phyloP scores from a whole-genome alignment of 2,888 invertebrate species.

The Strigamia crassipes region DNA sequence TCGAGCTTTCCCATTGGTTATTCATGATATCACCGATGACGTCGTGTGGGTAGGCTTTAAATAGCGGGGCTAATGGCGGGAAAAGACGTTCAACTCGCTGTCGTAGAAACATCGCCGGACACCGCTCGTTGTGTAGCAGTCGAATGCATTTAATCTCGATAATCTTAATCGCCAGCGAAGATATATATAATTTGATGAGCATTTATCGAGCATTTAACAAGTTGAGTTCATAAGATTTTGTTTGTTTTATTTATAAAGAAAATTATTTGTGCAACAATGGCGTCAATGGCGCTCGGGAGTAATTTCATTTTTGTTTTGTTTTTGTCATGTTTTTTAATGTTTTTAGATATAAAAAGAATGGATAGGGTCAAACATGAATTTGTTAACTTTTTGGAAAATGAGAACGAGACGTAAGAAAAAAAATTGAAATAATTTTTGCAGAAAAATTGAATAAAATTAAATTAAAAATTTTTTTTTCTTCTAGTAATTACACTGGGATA shows the following conservation, averaged over 20 bases:
- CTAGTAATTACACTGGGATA: too few relatives aligned
- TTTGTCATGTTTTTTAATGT: not conserved
- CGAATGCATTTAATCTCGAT: too few relatives aligned
- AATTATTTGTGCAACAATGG: too few relatives aligned
- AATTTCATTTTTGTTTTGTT: too few relatives aligned
- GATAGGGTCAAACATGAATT: not conserved
- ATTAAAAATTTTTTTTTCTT: too few relatives aligned
- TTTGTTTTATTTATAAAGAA: too few relatives aligned
- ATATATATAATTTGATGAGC: not conserved
- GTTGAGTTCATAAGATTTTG: not conserved
- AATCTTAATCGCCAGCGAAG: not conserved
- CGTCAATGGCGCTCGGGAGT: too few relatives aligned
- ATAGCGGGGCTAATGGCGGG: not conserved
- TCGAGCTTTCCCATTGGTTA: not conserved
- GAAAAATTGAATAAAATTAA: not conserved
- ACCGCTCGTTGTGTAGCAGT: too few relatives aligned
- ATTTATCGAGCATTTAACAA: not conserved
- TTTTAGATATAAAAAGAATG: not conserved
- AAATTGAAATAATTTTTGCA: too few relatives aligned
- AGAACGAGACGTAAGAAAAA: not conserved
- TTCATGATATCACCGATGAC: not conserved
- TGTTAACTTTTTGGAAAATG: not conserved
- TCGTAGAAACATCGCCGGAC: too few relatives aligned
- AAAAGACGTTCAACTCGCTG: too few relatives aligned
- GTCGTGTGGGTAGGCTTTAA: not conserved